phyloP scores from a whole-genome alignment of 2,797 vertebrate species.

The Loris lydekkerianus region DNA sequence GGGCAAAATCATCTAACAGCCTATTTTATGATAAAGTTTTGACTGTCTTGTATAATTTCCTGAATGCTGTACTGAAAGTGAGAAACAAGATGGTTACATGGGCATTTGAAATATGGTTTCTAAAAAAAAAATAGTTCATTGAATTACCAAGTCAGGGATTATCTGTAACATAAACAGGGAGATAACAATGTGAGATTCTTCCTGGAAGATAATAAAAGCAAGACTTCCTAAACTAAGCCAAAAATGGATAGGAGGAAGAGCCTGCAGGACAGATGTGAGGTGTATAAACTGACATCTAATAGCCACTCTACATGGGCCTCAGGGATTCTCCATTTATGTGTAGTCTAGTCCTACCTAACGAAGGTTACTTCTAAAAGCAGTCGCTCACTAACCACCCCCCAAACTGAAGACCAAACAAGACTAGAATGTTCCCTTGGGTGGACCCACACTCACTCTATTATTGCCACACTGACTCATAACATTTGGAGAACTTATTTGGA shows the following conservation, averaged over 20 bases:
- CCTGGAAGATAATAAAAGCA: not conserved
- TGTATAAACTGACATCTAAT: not conserved
- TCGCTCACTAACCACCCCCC: not conserved
- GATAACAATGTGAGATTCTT: not conserved
- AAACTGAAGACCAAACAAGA: not conserved
- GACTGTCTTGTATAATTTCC: not conserved
- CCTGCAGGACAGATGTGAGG: not conserved
- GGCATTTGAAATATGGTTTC: not conserved
- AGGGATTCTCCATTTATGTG: accelerated
- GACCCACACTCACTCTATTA: not conserved
- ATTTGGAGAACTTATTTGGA: slow-evolving; percentile 28
- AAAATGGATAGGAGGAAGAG: not conserved
- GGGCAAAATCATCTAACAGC: not conserved
- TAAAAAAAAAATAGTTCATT: not conserved
- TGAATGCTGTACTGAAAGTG: not conserved
- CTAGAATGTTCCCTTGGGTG: not conserved
- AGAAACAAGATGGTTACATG: not conserved
- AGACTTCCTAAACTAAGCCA: not conserved
- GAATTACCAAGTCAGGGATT: not conserved
- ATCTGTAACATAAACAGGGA: too few relatives aligned
- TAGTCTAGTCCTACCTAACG: not conserved
- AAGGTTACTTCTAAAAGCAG: not conserved
- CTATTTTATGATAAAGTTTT: not conserved
- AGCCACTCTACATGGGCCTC: not conserved
- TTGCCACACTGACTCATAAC: not conserved